Evolutionary conservation across 2,113 vertebrate genomes (phyloP).

Genomic region (Bolborhynchus lineola): DNA sequence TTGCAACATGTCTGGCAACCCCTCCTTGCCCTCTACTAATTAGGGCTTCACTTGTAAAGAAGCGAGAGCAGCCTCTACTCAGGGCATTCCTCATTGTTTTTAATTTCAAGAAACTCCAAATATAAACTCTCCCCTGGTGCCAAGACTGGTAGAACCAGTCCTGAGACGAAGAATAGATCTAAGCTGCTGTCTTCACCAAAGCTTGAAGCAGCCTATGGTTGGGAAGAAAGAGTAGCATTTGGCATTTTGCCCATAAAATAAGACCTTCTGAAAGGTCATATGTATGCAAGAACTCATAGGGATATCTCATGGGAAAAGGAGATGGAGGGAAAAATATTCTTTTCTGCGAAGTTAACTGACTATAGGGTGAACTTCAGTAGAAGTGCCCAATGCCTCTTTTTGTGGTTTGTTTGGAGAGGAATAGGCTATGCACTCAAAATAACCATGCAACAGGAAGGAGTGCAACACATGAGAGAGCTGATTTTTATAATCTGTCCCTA

Average conservation of each 20-base stretch:
- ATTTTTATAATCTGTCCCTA: neutral
- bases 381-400: conserved; percentile 7
- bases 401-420: neutral
- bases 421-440: neutral
- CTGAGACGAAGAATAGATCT: neutral
- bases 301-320: conserved; percentile 3
- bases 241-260: conserved; percentile 74
- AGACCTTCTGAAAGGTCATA: conserved; percentile 60
- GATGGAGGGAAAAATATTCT: neutral
- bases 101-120: neutral
- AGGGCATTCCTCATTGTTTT: neutral
- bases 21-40: rapidly evolving
- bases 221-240: conserved; percentile 50
- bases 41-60: neutral
- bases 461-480: neutral
- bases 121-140: rapidly evolving
- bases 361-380: conserved; percentile 50
- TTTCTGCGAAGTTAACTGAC: conserved; percentile 68
- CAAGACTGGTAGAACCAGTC: rapidly evolving
- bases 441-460: neutral
- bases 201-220: conserved; percentile 6
- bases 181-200: neutral
- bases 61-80: neutral
- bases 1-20: neutral
- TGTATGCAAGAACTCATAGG: rapidly evolving